phyloP scores from a whole-genome alignment of 1,140 invertebrate genomes.

The Marisa cornuarietis region DNA sequence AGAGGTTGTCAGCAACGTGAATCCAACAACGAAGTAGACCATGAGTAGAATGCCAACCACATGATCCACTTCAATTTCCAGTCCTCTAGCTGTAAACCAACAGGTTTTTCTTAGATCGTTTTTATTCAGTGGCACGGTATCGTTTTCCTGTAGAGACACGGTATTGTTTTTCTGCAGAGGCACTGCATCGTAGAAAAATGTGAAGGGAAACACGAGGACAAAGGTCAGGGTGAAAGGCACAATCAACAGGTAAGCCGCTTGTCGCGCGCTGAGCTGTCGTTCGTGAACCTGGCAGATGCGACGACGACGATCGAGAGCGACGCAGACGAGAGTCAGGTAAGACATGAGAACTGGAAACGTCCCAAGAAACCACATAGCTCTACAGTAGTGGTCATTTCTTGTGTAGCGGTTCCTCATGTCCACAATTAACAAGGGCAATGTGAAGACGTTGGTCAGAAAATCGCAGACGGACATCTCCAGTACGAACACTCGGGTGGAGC shows the following conservation, averaged over 20 bases:
- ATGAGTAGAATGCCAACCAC: constrained; percentile 11
- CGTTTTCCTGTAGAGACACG: too few species aligned
- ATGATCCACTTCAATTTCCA: constrained; percentile 10
- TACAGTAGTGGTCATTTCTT: constrained; percentile 34
- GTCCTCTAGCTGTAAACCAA: not conserved
- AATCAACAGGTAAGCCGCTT: not conserved
- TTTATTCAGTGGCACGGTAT: not conserved
- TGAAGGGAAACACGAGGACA: constrained; percentile 5
- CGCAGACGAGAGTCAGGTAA: constrained; percentile 18
- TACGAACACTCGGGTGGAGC: constrained; percentile 51
- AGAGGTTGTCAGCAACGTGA: too few species aligned
- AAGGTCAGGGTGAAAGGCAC: not conserved
- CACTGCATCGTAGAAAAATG: constrained; percentile 19
- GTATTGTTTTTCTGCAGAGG: not conserved
- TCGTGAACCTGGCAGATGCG: constrained; percentile 26
- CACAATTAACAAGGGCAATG: constrained; percentile 54
- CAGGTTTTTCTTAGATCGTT: too few species aligned
- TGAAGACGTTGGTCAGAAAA: constrained; percentile 43
- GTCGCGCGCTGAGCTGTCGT: constrained; percentile 17
- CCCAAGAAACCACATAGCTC: constrained; percentile 17
- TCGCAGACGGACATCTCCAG: constrained; percentile 49
- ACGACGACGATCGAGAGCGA: constrained; percentile 31
- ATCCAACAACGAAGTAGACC: constrained; percentile 6
- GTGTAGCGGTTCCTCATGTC: constrained; percentile 43
- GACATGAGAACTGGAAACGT: constrained; percentile 23